These are phyloP conservation scores for Typhlichthys subterraneus DNA, from an alignment of 2,797 vertebrate species.

Conservation along the genomic window DNA sequence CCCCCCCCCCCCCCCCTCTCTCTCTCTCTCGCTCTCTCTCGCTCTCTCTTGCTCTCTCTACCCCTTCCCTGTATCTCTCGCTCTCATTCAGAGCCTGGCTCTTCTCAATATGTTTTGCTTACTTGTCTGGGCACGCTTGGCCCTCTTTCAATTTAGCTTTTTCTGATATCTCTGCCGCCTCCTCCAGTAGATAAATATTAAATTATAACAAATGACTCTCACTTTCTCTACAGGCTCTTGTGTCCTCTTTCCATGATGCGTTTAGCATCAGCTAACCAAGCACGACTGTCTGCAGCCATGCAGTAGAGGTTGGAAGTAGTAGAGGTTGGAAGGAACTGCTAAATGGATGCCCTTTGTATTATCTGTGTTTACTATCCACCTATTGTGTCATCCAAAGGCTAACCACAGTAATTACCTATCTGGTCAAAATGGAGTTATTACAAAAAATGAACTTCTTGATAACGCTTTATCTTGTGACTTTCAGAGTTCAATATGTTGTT, in stretches of 20 bases:
- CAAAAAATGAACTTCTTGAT: too few relatives aligned
- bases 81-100: background rate
- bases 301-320: constrained; percentile 44
- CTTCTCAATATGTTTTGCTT: constrained; percentile 41
- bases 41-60: background rate
- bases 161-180: constrained; percentile 60
- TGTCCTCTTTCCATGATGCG: constrained; percentile 42
- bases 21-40: background rate
- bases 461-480: too few relatives aligned
- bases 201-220: constrained; percentile 72
- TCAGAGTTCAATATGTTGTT: too few relatives aligned
- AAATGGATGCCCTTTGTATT: constrained; percentile 36
- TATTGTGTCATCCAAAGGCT: constrained; percentile 1
- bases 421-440: too few relatives aligned
- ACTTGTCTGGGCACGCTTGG: constrained; percentile 56
- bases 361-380: constrained; percentile 45
- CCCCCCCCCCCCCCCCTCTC: background rate
- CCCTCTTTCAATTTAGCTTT: constrained; percentile 65
- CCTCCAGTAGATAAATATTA: constrained; percentile 68
- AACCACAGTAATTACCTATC: too few relatives aligned
- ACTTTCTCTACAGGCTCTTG: constrained; percentile 54
- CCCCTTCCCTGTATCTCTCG: constrained; percentile 29
- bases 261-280: constrained; percentile 54
- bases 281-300: constrained; percentile 31
- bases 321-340: constrained; percentile 36